Conservation (phyloP, 1,140 invertebrate genomes). For the Chymomyza costata region DNA sequence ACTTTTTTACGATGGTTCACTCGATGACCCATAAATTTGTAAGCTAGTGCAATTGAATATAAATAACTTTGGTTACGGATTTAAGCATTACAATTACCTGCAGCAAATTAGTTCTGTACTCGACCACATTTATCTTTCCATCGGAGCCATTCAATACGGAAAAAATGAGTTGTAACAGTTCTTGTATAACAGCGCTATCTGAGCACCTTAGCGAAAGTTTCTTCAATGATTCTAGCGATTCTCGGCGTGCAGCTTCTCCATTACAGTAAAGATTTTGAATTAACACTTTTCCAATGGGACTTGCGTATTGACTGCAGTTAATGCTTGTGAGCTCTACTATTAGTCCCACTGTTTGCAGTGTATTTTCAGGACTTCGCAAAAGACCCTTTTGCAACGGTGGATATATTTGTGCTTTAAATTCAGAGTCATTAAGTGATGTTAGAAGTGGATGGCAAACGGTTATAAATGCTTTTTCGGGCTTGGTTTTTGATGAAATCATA, state of each 20-base stretch:
- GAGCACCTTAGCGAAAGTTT: slow-evolving; percentile 85
- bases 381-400: slow-evolving; percentile 94
- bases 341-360: slow-evolving; percentile 86
- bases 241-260: slow-evolving; percentile 84
- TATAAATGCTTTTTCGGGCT: slow-evolving; percentile 83
- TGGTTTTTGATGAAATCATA: slow-evolving; percentile 86
- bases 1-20: too few species aligned
- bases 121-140: slow-evolving; percentile 92
- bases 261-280: slow-evolving; percentile 88
- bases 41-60: too few species aligned
- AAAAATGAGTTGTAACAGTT: slow-evolving; percentile 85
- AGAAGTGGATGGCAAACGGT: slow-evolving; percentile 81
- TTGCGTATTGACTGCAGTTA: slow-evolving; percentile 87
- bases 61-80: background rate
- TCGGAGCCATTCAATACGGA: slow-evolving; percentile 91
- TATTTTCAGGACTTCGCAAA: slow-evolving; percentile 94
- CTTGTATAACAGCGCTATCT: slow-evolving; percentile 81
- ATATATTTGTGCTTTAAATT: slow-evolving; percentile 85
- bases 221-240: slow-evolving; percentile 83
- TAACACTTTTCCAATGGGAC: slow-evolving; percentile 89
- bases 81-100: slow-evolving; percentile 77
- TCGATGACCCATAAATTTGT: too few species aligned
- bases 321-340: slow-evolving; percentile 84
- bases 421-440: slow-evolving; percentile 80
- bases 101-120: slow-evolving; percentile 92